Evolutionary conservation across 1,140 invertebrate species (phyloP), one percentile per base, ranked within the genome.

Genomic region (Drosophila nigromelanica): DNA sequence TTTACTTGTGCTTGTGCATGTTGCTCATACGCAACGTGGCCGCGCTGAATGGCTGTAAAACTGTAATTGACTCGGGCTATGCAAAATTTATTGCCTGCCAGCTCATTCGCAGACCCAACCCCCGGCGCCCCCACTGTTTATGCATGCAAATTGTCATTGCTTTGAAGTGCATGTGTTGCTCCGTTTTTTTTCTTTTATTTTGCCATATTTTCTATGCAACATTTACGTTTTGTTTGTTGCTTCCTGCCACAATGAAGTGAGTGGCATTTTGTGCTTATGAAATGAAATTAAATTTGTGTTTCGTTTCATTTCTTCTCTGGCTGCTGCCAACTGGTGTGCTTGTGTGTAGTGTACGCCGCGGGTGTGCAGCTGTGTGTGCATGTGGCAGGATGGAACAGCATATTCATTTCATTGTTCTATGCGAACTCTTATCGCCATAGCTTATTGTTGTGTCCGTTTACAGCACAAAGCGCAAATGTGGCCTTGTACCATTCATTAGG

Each of bases 121-220:
- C 35, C 45, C 59, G 50, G 39, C 43, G 47, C 39, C 35, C 45
- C 59, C 21, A 27, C 80, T 83, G 73, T 66, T 85, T 86, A 85
- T 85, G 81, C 62, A 85, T 85, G 81, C 81, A 86, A 85, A 85
- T 85, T 85, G 78, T 83, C 85, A 85, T 80, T 85, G 78, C 85
- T 80, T 71, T 86, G 69, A 86, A 67, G 70, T 75, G 78, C 50
- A 61, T 80, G 64, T 74, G 64, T 68, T 80, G 77, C 64, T 63
- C 64, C 47, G 50, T 47, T 64, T 45, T 59, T 51, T 24, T 18
- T 18, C 37, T 14, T 21, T 58, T 58, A 7, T 56, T 58, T 62
- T 67, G 50, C 10, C 18, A 21, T 14, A 24, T 39, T 45, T 67
- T 73, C 40, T 47, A 33, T 66, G 64, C 47, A 59, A 59, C 42